Base-by-base conservation (phyloP, 2,113 vertebrate genomes). In the Shinisaurus crocodilurus region DNA sequence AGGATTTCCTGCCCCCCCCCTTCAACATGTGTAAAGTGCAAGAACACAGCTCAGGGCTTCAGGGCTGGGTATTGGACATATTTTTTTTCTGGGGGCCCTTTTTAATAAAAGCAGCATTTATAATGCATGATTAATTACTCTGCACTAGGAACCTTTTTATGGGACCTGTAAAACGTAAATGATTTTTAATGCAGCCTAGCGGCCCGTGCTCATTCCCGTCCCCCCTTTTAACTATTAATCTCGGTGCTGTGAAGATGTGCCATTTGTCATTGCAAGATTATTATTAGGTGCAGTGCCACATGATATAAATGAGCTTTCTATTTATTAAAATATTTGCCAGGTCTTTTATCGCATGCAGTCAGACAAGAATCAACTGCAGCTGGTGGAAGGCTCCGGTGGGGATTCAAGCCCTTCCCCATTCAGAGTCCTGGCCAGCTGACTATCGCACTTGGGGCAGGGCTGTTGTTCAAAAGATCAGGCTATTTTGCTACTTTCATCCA, bases 141-240 rank as follows among this genome's bases (percentile, higher is more conserved):
- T 92, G 89, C 94, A 94, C 90, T 91, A 96, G 92, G 92, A 93
- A 92, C 60, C 60, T 89, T 96, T 96, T 94, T 95, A 96, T 95
- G 86, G 93, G 92, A 90, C 83, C 84, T 93, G 77, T 94, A 95
- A 95, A 96, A 96, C 82, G 76, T 96, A 96, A 96, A 96, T 92
- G 92, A 96, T 96, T 97, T 97, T 97, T 96, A 96, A 98, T 95
- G 92, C 95, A 96, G 96, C 91, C 95, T 96, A 93, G 23, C 54
- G 83, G 82, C 89, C 90, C 93, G 94, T 90, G 88, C 85, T 94
- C 92, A 80, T 93, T 94, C 82, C 91, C 88, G 83, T 82, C 93
- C 92, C 92, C 93, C 95, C 45, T 92, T 91, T 94, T 94, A 81
- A 94, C 93, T 95, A 95, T 96, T 96, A 96, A 96, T 96, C 95